Conservation (phyloP, 2,797 vertebrate species). For the Rhinoraja longicauda region DNA sequence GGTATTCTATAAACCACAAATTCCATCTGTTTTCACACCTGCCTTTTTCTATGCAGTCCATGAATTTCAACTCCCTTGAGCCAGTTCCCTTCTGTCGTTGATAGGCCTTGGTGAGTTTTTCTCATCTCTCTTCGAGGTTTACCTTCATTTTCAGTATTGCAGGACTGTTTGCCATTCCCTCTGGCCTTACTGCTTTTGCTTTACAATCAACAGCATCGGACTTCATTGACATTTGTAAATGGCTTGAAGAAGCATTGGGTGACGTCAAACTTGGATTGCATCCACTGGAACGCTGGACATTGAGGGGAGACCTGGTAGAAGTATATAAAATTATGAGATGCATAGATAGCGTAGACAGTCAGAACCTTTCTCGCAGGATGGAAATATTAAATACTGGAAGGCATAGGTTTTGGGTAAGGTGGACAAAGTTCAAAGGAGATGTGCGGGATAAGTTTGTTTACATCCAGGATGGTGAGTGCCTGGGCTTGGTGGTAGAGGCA, state of each 20-base stretch:
- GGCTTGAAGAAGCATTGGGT: neutral
- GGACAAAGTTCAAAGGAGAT: no score
- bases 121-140: neutral
- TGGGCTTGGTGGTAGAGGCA: no score
- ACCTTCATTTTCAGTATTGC: neutral
- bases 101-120: neutral
- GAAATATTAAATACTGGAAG: no score
- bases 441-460: no score
- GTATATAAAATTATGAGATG: no score
- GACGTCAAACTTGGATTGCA: neutral
- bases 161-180: neutral
- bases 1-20: neutral
- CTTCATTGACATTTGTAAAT: neutral
- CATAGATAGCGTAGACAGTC: no score
- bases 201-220: neutral
- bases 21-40: neutral
- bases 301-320: no score
- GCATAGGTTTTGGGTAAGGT: no score
- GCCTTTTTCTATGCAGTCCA: neutral
- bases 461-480: no score
- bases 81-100: neutral
- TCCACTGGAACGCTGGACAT: no score
- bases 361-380: no score
- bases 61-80: neutral
- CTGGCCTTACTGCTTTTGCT: neutral